Evolutionary conservation across 1,140 invertebrate species (phyloP).

Genomic region (Sweltsa coloradensis): DNA sequence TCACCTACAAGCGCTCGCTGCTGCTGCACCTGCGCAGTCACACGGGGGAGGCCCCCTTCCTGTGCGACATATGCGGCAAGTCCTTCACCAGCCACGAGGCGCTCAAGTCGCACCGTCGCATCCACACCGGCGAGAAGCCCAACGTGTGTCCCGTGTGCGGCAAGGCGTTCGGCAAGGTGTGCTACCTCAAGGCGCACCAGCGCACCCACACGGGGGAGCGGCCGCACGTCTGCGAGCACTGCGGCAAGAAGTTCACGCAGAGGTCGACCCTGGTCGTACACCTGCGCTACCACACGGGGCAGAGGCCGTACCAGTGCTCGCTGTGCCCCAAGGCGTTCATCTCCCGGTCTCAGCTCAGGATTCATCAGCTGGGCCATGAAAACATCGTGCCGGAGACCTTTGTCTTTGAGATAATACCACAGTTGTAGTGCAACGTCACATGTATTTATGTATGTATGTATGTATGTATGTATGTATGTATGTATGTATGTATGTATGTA

Average conservation of each 20-base stretch:
- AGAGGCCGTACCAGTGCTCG: constrained; percentile 47
- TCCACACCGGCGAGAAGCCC: constrained; percentile 55
- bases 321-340: constrained; percentile 63
- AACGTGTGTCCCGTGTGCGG: constrained; percentile 54
- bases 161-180: constrained; percentile 56
- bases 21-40: constrained; percentile 46
- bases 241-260: constrained; percentile 52
- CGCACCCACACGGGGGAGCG: constrained; percentile 46
- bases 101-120: constrained; percentile 41
- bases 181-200: constrained; percentile 55
- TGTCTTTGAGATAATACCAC: no score
- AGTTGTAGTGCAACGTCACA: no score
- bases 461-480: no score
- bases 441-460: no score
- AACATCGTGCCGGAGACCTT: no score
- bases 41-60: constrained; percentile 42
- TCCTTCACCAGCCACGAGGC: constrained; percentile 3
- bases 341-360: constrained; percentile 42
- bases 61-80: constrained; percentile 55
- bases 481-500: no score
- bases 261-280: constrained; percentile 60
- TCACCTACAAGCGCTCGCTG: constrained; percentile 24
- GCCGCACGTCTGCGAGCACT: constrained; percentile 53
- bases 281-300: constrained; percentile 54
- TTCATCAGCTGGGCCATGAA: constrained; percentile 22